Conservation (phyloP, 2,888 invertebrate genomes). For the Bugulina stolonifera region DNA sequence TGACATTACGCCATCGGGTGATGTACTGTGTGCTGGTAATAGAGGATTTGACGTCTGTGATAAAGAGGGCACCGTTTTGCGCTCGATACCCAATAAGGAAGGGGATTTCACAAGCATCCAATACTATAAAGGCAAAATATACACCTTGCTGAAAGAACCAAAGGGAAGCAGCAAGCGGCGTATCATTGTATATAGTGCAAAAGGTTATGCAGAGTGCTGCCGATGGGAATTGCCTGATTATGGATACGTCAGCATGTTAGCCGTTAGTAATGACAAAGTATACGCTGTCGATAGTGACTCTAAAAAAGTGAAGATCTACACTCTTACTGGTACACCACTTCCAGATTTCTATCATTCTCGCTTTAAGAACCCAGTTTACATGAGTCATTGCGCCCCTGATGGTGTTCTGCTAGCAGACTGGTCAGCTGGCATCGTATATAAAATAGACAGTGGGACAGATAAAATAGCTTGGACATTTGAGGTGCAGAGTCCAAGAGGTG, state of each 20-base stretch:
- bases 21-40: conserved; percentile 4
- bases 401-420: conserved; percentile 12
- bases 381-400: conserved; percentile 13
- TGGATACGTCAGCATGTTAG: conserved; percentile 14
- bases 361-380: conserved; percentile 20
- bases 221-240: conserved; percentile 6
- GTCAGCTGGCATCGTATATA: conserved; percentile 15
- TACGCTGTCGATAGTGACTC: conserved; percentile 16
- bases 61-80: background rate
- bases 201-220: background rate
- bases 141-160: conserved; percentile 20
- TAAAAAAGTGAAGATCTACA: conserved; percentile 21
- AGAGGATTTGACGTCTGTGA: conserved; percentile 1
- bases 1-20: conserved; percentile 21
- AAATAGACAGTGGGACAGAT: conserved; percentile 19
- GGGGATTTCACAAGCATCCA: conserved; percentile 16
- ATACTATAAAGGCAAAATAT: conserved; percentile 17
- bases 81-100: background rate
- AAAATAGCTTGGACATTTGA: conserved; percentile 15
- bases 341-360: conserved; percentile 13
- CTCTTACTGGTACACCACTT: background rate
- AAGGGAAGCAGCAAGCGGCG: conserved; percentile 17
- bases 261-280: conserved; percentile 20
- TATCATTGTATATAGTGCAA: background rate
- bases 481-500: background rate